Evolutionary conservation across 2,113 vertebrate species (phyloP).

Genomic region (Sylvietta virens): DNA sequence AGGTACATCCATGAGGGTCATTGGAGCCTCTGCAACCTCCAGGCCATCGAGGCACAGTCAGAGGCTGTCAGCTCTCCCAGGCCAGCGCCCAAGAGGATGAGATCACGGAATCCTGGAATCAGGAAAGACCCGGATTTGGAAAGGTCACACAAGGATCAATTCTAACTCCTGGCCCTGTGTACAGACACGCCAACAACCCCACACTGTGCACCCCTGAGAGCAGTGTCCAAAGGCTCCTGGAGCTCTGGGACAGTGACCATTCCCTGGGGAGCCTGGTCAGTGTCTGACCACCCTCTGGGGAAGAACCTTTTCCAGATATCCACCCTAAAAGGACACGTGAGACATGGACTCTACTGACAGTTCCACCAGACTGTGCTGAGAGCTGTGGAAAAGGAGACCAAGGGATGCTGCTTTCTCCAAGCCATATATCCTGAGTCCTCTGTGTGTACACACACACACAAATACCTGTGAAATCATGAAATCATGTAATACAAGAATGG

Average conservation of each 20-base stretch:
- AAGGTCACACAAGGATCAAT: not conserved
- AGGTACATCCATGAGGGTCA: not conserved
- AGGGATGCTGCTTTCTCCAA: not conserved
- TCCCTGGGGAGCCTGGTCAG: not conserved
- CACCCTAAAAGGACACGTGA: rapidly evolving
- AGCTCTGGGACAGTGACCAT: rapidly evolving
- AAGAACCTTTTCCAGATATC: not conserved
- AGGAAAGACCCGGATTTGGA: not conserved
- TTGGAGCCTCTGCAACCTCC: not conserved
- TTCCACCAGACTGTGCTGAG: not conserved
- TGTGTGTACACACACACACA: not conserved
- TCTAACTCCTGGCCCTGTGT: not conserved
- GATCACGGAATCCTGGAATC: not conserved
- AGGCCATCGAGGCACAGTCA: not conserved
- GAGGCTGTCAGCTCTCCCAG: not conserved
- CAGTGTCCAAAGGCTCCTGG: rapidly evolving
- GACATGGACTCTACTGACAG: rapidly evolving
- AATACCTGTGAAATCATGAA: not conserved
- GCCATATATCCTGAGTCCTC: rapidly evolving
- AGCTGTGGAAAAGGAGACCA: not conserved
- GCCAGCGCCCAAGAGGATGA: not conserved
- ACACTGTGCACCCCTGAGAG: not conserved
- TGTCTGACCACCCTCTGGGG: rapidly evolving
- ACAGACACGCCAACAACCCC: not conserved
- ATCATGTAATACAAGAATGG: not conserved